Evolutionary conservation across 2,888 invertebrate genomes (phyloP).

Genomic region (Beris chalybata): DNA sequence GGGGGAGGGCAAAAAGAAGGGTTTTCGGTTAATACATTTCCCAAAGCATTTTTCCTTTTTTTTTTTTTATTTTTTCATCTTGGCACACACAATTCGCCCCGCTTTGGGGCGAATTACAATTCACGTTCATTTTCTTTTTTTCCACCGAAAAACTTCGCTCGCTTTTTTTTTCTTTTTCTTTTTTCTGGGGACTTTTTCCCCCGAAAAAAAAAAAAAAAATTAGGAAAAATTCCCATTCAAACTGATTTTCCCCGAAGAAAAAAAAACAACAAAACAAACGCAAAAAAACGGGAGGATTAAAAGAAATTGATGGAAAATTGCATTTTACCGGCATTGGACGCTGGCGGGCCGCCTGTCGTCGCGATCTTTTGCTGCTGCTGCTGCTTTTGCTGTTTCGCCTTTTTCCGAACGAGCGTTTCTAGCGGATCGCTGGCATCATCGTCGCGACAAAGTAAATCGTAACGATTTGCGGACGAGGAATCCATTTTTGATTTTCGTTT

Average conservation of each 20-base stretch:
- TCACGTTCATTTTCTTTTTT: not conserved
- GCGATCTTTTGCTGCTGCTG: conserved; percentile 32
- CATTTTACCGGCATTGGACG: not conserved
- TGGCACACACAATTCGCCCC: conserved; percentile 21
- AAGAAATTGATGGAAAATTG: too few species aligned
- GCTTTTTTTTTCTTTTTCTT: too few species aligned
- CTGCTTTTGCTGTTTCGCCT: conserved; percentile 45
- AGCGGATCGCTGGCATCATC: conserved; percentile 56
- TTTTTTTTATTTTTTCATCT: not conserved
- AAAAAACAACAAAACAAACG: too few species aligned
- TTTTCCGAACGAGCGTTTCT: conserved; percentile 54
- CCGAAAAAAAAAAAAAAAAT: too few species aligned
- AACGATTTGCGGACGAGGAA: conserved; percentile 56
- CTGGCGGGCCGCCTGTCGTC: not conserved
- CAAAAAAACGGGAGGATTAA: too few species aligned
- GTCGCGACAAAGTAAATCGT: conserved; percentile 57
- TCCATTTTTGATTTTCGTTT: conserved; percentile 48
- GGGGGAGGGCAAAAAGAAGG: not conserved
- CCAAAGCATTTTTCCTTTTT: too few species aligned
- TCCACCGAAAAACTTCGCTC: too few species aligned
- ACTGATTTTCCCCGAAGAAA: too few species aligned
- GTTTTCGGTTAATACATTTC: too few species aligned
- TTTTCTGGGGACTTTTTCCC: too few species aligned
- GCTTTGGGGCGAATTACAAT: not conserved
- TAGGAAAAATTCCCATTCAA: too few species aligned